phyloP scores from a whole-genome alignment of 2,113 vertebrate genomes.

The Platanista minor region DNA sequence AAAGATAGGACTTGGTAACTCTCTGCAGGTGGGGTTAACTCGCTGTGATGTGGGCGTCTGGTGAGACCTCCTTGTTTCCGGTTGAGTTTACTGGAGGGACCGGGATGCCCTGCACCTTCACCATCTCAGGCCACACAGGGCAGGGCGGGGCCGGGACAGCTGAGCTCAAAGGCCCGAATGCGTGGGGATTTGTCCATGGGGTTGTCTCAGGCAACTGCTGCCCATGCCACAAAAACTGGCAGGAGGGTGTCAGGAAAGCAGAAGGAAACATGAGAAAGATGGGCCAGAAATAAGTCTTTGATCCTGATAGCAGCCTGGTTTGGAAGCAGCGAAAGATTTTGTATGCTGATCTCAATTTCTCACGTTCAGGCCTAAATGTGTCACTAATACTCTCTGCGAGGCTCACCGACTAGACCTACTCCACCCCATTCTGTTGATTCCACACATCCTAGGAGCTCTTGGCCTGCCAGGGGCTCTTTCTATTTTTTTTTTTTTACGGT shows the following conservation, averaged over 20 bases:
- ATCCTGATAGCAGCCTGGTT: accelerated
- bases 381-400: background rate
- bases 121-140: accelerated
- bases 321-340: background rate
- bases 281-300: background rate
- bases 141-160: accelerated
- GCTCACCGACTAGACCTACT: background rate
- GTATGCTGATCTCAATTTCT: background rate
- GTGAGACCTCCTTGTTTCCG: background rate
- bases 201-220: background rate
- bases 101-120: accelerated
- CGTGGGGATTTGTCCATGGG: too few species aligned
- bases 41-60: background rate
- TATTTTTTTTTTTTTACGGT: too few species aligned
- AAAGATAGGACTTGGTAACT: background rate
- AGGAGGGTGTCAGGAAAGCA: background rate
- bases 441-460: background rate
- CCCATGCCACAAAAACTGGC: accelerated
- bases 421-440: background rate
- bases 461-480: constrained; percentile 40
- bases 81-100: background rate
- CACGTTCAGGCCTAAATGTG: background rate
- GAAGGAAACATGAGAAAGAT: background rate
- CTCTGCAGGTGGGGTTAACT: background rate
- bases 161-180: accelerated